These are phyloP conservation scores for Trogon melanurus DNA, from an alignment of 2,113 vertebrate genomes.

Conservation along the genomic window DNA sequence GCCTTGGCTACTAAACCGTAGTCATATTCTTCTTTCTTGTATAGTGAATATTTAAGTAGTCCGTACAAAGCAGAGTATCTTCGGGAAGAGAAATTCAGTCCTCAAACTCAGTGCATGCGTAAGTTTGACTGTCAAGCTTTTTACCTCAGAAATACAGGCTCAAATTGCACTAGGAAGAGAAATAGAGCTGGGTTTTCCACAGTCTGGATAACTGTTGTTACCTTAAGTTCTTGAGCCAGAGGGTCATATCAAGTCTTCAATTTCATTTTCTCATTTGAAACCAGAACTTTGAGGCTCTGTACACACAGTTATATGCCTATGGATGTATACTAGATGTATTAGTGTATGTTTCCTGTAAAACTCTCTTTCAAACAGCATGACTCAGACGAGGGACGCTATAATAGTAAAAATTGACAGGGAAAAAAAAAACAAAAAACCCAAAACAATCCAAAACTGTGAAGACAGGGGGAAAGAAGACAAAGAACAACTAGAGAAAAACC, in stretches of 20 bases:
- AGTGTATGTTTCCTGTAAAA: not conserved
- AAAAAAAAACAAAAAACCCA: not conserved
- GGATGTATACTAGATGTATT: not conserved
- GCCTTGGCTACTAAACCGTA: not conserved
- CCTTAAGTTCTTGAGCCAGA: not conserved
- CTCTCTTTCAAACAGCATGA: not conserved
- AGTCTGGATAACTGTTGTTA: not conserved
- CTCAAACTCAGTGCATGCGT: not conserved
- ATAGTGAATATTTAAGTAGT: not conserved
- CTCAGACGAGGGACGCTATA: not conserved
- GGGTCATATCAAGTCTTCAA: accelerated
- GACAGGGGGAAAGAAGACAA: not conserved
- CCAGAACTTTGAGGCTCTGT: not conserved
- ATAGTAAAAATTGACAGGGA: too few relatives aligned
- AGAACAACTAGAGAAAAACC: accelerated
- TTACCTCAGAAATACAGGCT: not conserved
- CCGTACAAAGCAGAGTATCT: not conserved
- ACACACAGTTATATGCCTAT: too few relatives aligned
- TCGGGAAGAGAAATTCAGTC: not conserved
- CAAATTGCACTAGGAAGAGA: not conserved
- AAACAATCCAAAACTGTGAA: not conserved
- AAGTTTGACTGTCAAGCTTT: not conserved
- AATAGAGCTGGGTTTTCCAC: not conserved
- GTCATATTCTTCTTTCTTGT: not conserved
- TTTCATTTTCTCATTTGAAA: not conserved